Evolutionary conservation across 2,113 vertebrate genomes (phyloP).

Genomic region (Oriolus oriolus): DNA sequence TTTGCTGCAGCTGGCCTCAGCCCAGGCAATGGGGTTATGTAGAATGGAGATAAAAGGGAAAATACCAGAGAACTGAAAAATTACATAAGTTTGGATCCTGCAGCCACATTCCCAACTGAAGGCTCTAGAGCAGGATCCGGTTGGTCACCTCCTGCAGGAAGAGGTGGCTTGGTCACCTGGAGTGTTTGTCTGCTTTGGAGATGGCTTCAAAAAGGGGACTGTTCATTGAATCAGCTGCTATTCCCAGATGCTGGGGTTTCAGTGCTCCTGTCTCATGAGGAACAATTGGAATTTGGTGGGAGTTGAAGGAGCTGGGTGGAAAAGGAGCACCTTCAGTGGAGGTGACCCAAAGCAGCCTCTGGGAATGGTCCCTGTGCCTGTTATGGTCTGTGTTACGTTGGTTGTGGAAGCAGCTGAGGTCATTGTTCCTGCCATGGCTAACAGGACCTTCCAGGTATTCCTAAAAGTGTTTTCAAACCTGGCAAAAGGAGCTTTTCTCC

Average conservation of each 20-base stretch:
- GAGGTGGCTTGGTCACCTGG: neutral
- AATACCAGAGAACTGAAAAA: neutral
- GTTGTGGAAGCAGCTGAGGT: neutral
- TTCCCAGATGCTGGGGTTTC: neutral
- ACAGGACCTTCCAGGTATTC: neutral
- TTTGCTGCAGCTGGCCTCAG: neutral
- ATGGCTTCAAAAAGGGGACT: neutral
- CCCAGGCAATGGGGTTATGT: neutral
- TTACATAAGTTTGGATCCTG: neutral
- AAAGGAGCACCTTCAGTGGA: neutral
- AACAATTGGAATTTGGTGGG: rapidly evolving
- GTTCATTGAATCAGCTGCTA: neutral
- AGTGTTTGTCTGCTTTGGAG: neutral
- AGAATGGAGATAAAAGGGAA: neutral
- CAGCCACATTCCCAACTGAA: neutral
- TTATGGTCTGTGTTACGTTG: rapidly evolving
- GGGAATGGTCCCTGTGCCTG: rapidly evolving
- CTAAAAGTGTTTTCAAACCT: neutral
- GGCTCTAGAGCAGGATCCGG: neutral
- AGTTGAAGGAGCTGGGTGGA: neutral
- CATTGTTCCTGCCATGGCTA: neutral
- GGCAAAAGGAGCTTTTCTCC: neutral
- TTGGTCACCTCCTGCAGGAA: neutral
- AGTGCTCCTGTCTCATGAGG: neutral
- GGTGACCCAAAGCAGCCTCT: neutral